A percentile compares a stretch with the other conserved stretches of the same genome.
phyloP scores from a whole-genome alignment of 35 echinoderm and acorn worm genomes.

The Heliocidaris tuberculata region DNA sequence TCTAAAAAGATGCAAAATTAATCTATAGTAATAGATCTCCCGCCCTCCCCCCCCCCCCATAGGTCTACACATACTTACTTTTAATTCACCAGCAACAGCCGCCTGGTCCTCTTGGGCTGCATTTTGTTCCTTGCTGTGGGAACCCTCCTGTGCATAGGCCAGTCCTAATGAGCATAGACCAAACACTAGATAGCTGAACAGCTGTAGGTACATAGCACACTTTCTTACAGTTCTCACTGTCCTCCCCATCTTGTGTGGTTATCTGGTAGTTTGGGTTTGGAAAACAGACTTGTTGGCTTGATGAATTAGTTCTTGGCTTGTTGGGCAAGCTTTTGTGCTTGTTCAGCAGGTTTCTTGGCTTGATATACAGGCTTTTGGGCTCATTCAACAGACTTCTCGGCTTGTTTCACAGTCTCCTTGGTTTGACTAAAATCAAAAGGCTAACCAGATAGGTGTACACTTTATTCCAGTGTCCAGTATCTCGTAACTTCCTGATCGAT shows the following conservation, averaged over 20 bases:
- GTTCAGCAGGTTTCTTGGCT: too few relatives aligned
- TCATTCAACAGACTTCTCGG: background rate
- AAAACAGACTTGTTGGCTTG: background rate
- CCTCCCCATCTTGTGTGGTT: background rate
- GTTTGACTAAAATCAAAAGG: background rate
- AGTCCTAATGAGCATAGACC: conserved; percentile 25
- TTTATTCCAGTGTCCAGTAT: background rate
- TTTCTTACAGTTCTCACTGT: conserved; percentile 23
- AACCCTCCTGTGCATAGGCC: background rate
- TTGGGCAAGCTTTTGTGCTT: background rate
- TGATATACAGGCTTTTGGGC: too few relatives aligned
- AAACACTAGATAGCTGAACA: conserved; percentile 13
- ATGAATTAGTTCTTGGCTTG: background rate
- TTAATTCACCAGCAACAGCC: background rate
- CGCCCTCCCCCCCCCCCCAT: too few relatives aligned
- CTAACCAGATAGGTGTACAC: background rate
- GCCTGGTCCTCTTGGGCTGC: background rate
- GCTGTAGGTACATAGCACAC: background rate
- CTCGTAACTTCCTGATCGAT: background rate
- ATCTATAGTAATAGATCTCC: too few relatives aligned
- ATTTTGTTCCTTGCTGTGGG: conserved; percentile 16
- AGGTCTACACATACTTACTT: background rate
- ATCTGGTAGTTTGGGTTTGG: background rate
- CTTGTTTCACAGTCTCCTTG: background rate
- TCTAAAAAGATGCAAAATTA: too few relatives aligned